Percentiles rank a stretch among this genome's conserved stretches.
phyloP scores from a whole-genome alignment of 2,888 invertebrate species.

The Odontocolon sp. region DNA sequence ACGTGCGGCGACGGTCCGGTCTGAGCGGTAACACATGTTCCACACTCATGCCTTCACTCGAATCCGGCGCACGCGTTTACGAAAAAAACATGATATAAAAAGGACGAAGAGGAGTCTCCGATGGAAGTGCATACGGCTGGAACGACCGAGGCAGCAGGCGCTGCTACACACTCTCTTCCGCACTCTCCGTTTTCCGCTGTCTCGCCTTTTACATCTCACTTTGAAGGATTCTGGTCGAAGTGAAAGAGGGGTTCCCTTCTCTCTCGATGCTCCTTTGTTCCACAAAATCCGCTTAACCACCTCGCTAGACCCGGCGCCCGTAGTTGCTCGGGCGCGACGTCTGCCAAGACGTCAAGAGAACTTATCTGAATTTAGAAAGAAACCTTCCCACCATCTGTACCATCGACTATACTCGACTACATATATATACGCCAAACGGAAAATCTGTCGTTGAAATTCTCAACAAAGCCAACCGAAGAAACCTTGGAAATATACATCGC shows the following conservation, averaged over 20 bases:
- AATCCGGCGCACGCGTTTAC: background rate
- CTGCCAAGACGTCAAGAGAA: constrained; percentile 57
- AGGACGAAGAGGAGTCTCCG: background rate
- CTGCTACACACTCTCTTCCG: background rate
- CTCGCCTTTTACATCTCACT: constrained; percentile 66
- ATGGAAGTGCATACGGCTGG: too few relatives aligned
- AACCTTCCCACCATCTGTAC: constrained; percentile 1
- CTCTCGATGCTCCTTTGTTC: constrained; percentile 63
- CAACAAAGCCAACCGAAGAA: constrained; percentile 37
- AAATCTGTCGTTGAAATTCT: constrained; percentile 33
- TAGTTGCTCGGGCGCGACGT: constrained; percentile 4
- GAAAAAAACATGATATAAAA: background rate
- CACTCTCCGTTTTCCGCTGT: constrained; percentile 63
- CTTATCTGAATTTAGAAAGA: constrained; percentile 61
- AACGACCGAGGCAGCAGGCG: background rate
- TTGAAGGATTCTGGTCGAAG: constrained; percentile 47
- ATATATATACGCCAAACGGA: background rate
- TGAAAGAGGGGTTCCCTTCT: constrained; percentile 11
- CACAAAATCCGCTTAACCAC: constrained; percentile 66
- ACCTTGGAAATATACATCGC: constrained; percentile 23
- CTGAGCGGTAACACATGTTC: constrained; percentile 61
- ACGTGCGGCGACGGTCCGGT: constrained; percentile 47
- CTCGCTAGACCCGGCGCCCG: constrained; percentile 35
- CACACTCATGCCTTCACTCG: constrained; percentile 31
- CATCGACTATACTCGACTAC: background rate